Conservation (phyloP, 1,140 invertebrate species). For the Pararge aegeria region DNA sequence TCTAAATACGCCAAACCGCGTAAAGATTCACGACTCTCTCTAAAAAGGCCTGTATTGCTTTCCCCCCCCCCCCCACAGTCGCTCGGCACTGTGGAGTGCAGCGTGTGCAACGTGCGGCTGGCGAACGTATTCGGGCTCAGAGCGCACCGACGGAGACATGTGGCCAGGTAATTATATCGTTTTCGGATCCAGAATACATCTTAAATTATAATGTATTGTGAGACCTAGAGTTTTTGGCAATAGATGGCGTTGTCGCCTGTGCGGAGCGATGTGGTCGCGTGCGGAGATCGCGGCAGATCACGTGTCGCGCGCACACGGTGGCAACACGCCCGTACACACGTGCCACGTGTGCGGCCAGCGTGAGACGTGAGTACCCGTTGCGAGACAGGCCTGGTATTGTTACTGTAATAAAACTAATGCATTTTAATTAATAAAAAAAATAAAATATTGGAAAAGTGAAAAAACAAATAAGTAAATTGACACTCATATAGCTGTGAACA, state of each 20-base stretch:
- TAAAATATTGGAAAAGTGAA: too few relatives aligned
- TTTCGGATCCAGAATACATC: too few relatives aligned
- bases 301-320: conserved; percentile 43
- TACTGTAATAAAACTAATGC: too few relatives aligned
- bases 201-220: too few relatives aligned
- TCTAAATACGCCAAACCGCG: too few relatives aligned
- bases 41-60: too few relatives aligned
- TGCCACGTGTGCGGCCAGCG: conserved; percentile 43
- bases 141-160: conserved; percentile 46
- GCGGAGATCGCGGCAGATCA: conserved; percentile 59
- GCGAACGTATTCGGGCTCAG: conserved; percentile 38
- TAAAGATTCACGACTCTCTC: too few relatives aligned
- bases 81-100: conserved; percentile 34
- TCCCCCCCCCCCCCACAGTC: too few relatives aligned
- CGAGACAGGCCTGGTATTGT: background rate
- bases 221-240: background rate
- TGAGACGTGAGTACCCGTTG: conserved; percentile 34
- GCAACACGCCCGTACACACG: conserved; percentile 41
- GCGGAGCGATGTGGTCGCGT: conserved; percentile 45
- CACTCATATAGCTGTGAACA: too few relatives aligned
- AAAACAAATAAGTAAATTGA: too few relatives aligned
- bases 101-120: conserved; percentile 43
- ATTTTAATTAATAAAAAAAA: too few relatives aligned
- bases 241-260: conserved; percentile 54
- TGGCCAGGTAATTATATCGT: conserved; percentile 36